Evolutionary conservation across 1,140 invertebrate genomes (phyloP), one percentile per base, ranked within the genome.

Genomic region (Drosophila tropicalis): DNA sequence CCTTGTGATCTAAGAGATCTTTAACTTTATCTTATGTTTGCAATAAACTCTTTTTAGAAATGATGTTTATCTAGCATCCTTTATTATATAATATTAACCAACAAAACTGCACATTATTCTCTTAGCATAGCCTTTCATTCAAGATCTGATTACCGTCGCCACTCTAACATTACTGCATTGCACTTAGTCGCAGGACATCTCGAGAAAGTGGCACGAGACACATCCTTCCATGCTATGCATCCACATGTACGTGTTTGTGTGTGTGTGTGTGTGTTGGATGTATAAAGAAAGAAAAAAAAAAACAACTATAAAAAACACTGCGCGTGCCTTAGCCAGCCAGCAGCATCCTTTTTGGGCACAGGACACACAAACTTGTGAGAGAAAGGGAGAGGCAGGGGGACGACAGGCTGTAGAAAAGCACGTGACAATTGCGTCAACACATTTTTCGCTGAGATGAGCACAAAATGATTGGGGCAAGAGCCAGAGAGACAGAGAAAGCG

Each of bases 371-470:
- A 76, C 58, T 13, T 22, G 25, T 39, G 44, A 3, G 17, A 40
- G 5, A 47, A 10, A 22, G 70, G 56, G 15, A 29, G 44, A 19
- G 44, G 12, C 44, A 3, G 15, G 15, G 2, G 44, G 70, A n/a
- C 62, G 36, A 73, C 58, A 13, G 58, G 7, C 66, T 51, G 65
- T 7, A 44, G 57, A 55, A 70, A 66, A 81, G 84, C 84, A 89
- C 84, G 84, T 89, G 84, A 89, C 84, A 90, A 90, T 81, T 89
- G 80, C 84, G 84, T 89, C 84, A 89, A 89, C 84, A 89, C 85
- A 89, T 90, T 89, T 89, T 89, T 90, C 77, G 84, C 85, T 89
- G 84, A 89, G 84, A 85, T 89, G 84, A 72, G 85, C 80, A 89
- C 70, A 89, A 89, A 87, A 83, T 89, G 76, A 86, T 76, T 71